Conservation (phyloP, 2,888 invertebrate genomes). For the Diaphora mendica region DNA sequence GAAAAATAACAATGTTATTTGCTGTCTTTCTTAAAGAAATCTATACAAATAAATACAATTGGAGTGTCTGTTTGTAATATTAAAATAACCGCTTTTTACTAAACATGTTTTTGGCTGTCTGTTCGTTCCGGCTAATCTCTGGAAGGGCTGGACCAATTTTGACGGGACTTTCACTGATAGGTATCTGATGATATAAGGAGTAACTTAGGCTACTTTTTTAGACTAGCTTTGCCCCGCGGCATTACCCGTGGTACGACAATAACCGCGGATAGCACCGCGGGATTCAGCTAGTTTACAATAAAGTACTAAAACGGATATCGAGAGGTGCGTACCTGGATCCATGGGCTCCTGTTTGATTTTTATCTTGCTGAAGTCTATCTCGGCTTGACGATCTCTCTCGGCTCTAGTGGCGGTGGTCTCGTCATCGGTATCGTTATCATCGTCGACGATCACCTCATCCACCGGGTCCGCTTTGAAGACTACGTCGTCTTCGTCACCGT, state of each 20-base stretch:
- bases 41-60: too few species aligned
- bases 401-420: conserved; percentile 71
- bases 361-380: conserved; percentile 75
- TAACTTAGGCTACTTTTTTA: too few species aligned
- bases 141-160: too few species aligned
- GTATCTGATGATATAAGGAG: too few species aligned
- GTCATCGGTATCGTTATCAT: conserved; percentile 88
- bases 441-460: conserved; percentile 88
- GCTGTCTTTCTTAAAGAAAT: neutral
- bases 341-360: conserved; percentile 91
- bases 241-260: too few species aligned
- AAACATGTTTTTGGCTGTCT: too few species aligned
- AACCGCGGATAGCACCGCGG: too few species aligned
- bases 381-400: conserved; percentile 64
- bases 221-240: too few species aligned
- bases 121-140: too few species aligned
- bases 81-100: too few species aligned
- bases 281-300: neutral
- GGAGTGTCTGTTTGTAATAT: too few species aligned
- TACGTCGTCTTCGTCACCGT: conserved; percentile 90
- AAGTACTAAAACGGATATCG: neutral
- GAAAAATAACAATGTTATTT: neutral
- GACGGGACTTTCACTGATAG: too few species aligned
- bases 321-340: conserved; percentile 83
- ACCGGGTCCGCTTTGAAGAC: conserved; percentile 89